Percentiles rank a stretch among this genome's conserved stretches.
These are phyloP conservation scores for Diglossa brunneiventris DNA, from an alignment of 2,113 vertebrate genomes.

Conservation along the genomic window DNA sequence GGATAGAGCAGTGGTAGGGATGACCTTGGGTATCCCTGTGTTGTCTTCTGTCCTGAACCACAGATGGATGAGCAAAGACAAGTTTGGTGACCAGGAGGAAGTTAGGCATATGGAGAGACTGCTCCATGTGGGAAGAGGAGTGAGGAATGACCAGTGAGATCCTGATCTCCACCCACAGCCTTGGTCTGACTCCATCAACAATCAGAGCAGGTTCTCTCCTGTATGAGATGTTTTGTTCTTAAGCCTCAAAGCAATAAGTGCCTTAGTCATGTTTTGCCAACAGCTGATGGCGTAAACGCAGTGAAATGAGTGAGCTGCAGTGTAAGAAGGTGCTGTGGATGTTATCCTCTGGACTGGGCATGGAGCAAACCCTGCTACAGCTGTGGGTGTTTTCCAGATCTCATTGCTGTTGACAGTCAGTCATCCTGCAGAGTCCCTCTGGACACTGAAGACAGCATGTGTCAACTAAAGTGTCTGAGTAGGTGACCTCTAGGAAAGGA, in stretches of 20 bases:
- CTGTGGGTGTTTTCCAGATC: background rate
- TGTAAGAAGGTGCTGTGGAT: background rate
- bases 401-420: background rate
- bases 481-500: background rate
- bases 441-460: background rate
- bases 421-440: background rate
- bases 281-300: background rate
- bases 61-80: background rate
- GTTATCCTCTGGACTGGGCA: background rate
- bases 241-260: background rate
- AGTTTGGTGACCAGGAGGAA: background rate
- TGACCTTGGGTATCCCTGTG: background rate
- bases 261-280: background rate
- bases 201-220: background rate
- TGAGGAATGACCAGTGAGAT: background rate
- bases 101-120: rapidly evolving
- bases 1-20: background rate
- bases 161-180: background rate
- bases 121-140: background rate
- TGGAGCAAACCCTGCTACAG: background rate
- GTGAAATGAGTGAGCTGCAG: background rate
- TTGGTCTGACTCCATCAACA: background rate
- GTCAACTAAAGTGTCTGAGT: background rate
- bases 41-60: background rate
- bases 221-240: background rate